phyloP scores from a whole-genome alignment of 2,113 vertebrate species.

The Pachycephala philippinensis region DNA sequence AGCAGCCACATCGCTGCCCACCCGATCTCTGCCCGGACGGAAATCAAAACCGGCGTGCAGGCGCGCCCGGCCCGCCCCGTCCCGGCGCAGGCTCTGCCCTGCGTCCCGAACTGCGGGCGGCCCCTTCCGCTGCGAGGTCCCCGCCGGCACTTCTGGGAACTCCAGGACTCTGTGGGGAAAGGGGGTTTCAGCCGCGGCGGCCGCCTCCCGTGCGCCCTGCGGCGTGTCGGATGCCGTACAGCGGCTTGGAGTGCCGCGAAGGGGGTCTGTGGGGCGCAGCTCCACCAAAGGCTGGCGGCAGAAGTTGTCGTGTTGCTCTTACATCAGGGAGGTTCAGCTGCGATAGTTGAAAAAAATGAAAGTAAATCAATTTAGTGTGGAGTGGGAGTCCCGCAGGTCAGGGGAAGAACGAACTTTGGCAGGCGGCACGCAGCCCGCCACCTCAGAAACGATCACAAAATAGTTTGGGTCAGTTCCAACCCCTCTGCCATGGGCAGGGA shows the following conservation, averaged over 20 bases:
- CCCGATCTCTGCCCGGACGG: rapidly evolving
- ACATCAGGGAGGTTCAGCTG: background rate
- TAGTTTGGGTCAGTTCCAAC: background rate
- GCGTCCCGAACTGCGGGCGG: rapidly evolving
- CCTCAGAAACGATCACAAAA: background rate
- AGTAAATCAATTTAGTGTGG: background rate
- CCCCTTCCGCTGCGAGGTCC: rapidly evolving
- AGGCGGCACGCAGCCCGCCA: rapidly evolving
- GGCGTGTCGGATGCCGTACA: rapidly evolving
- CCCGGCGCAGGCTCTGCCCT: no score
- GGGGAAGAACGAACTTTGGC: background rate
- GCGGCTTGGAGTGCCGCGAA: rapidly evolving
- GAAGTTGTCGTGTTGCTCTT: background rate
- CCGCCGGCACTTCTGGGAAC: rapidly evolving
- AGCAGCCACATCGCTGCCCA: rapidly evolving
- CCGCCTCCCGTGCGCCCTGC: rapidly evolving
- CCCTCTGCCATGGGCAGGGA: background rate
- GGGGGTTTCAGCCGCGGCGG: rapidly evolving
- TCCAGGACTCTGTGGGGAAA: rapidly evolving
- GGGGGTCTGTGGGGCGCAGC: rapidly evolving
- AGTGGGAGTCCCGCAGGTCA: background rate
- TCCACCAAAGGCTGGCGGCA: rapidly evolving
- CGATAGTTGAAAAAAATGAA: background rate
- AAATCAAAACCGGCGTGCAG: rapidly evolving
- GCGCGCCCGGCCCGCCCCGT: background rate